Base-by-base conservation (phyloP, 2,797 vertebrate genomes). In the Pseudochirops cupreus region DNA sequence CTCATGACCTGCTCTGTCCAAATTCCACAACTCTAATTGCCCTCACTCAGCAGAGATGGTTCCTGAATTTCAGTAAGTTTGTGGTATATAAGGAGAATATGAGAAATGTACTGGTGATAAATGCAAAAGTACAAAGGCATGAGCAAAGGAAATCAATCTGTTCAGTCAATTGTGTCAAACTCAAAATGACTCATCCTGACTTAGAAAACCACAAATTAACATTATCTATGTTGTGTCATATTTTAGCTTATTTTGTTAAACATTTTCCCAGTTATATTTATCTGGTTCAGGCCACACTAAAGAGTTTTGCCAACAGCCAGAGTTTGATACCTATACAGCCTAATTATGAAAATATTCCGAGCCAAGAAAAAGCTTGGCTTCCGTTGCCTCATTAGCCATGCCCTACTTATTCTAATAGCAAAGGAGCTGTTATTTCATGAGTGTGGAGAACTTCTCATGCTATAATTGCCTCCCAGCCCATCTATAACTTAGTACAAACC, bases 21-120 rank as follows among this genome's bases (percentile, higher is more conserved):
- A 93, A 92, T 89, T 89, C 56, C 54, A 91, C 1, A 56, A 26
- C 7, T 87, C 74, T 87, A 50, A 31, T 89, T 95, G 93, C 93
- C 92, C 74, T 87, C n/a, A 95, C 5, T 29, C 56, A 56, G 9
- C 3, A 93, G 4, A 56, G 24, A 10, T 18, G 21, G 46, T 1
- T n/a, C 11, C 29, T 7, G 10, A 46, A 92, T 57, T 29, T 91
- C 54, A 91, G 33, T 1, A 92, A 82, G 57, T 0, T 11, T 93
- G 29, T 56, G 52, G 5, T 67, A 14, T 56, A 55, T 92, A 55
- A 94, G 29, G 91, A 92, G 3, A 57, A 18, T 67, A 55, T 92
- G 33, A 94, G 33, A 92, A 91, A 91, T 53, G 74, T 0, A 50
- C 3, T 56, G 13, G 26, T 93, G 82, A 87, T 24, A 67, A 4